phyloP scores from a whole-genome alignment of 1,140 invertebrate genomes.

The Nasonia longicornis region DNA sequence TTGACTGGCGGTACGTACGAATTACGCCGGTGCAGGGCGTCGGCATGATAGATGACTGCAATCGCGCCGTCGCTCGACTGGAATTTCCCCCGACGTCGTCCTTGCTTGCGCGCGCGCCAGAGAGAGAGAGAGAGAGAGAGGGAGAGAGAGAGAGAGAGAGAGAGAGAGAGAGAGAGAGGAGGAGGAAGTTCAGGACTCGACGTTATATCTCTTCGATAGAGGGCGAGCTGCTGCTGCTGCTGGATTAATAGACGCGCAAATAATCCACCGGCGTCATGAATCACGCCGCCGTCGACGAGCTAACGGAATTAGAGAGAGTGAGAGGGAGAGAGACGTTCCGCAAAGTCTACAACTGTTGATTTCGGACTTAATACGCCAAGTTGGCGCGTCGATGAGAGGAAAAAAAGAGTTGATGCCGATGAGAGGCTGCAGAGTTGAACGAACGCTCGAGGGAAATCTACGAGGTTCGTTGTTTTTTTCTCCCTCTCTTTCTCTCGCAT shows the following conservation, averaged over 20 bases:
- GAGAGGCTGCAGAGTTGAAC: not conserved
- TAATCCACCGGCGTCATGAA: slow-evolving; percentile 43
- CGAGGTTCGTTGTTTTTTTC: slow-evolving; percentile 6
- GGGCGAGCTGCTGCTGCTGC: not conserved
- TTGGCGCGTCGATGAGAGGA: not conserved
- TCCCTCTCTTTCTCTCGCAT: not conserved
- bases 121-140: no score
- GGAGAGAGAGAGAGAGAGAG: not conserved
- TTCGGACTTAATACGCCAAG: slow-evolving; percentile 23
- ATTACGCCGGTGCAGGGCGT: slow-evolving; percentile 11
- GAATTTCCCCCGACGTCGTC: slow-evolving; percentile 26
- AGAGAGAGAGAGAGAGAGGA: not conserved
- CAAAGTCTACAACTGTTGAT: slow-evolving; percentile 38
- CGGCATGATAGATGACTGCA: slow-evolving; percentile 42
- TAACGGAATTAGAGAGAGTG: slow-evolving; percentile 38
- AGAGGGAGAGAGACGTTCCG: not conserved
- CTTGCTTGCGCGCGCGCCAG: not conserved
- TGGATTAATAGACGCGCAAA: slow-evolving; percentile 45
- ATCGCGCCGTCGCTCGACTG: slow-evolving; percentile 28
- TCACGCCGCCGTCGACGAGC: slow-evolving; percentile 21
- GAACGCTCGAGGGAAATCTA: slow-evolving; percentile 45
- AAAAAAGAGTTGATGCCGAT: not conserved
- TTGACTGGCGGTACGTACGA: slow-evolving; percentile 36
- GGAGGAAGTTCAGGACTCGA: slow-evolving; percentile 23
- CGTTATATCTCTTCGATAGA: slow-evolving; percentile 27